Evolutionary conservation across 2,888 invertebrate genomes (phyloP).

Genomic region (Leucoma salicis): DNA sequence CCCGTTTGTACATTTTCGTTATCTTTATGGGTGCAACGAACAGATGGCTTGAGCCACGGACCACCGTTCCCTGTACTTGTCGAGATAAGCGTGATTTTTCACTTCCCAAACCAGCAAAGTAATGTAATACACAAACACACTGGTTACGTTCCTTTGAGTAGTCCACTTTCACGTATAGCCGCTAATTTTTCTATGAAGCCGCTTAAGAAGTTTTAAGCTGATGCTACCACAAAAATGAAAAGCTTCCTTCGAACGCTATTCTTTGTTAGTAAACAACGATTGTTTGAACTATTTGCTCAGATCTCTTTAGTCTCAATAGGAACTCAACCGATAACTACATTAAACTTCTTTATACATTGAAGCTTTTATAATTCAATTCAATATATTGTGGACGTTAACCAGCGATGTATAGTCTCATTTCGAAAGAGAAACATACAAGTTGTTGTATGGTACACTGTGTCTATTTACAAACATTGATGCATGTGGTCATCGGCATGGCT

Average conservation of each 20-base stretch:
- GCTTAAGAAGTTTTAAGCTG: slow-evolving; percentile 30
- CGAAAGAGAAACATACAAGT: slow-evolving; percentile 52
- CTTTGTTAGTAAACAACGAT: slow-evolving; percentile 72
- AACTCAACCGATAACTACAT: slow-evolving; percentile 1
- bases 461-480: slow-evolving; percentile 82
- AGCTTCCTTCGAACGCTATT: slow-evolving; percentile 20
- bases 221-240: slow-evolving; percentile 25
- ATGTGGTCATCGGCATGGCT: slow-evolving; percentile 81
- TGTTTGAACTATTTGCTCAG: slow-evolving; percentile 45
- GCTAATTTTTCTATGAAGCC: slow-evolving; percentile 67
- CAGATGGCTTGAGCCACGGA: slow-evolving; percentile 72
- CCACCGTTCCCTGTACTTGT: slow-evolving; percentile 69
- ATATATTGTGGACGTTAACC: slow-evolving; percentile 36
- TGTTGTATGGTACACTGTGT: slow-evolving; percentile 59
- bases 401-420: slow-evolving; percentile 49
- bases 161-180: slow-evolving; percentile 56
- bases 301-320: slow-evolving; percentile 51
- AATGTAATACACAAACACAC: slow-evolving; percentile 70
- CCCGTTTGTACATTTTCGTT: slow-evolving; percentile 72
- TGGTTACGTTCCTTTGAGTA: slow-evolving; percentile 58
- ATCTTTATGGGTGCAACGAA: slow-evolving; percentile 81
- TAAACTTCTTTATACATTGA: slow-evolving; percentile 42
- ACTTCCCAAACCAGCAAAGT: slow-evolving; percentile 75
- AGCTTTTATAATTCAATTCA: slow-evolving; percentile 26
- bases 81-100: slow-evolving; percentile 80